These are phyloP conservation scores for Scortum barcoo DNA, from an alignment of 2,113 vertebrate genomes.

Conservation along the genomic window DNA sequence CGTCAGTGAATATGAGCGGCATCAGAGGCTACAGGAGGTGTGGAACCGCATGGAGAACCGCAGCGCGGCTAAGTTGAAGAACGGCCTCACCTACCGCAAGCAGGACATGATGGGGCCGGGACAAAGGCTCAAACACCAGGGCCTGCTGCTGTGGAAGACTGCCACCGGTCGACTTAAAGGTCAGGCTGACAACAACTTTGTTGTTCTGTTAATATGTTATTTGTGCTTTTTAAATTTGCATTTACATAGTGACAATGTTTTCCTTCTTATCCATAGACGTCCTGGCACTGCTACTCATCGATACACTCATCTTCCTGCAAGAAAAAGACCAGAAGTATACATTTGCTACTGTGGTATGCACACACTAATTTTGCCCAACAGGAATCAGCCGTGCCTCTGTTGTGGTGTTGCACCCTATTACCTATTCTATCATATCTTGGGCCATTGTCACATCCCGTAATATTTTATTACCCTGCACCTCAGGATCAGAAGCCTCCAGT, in stretches of 20 bases:
- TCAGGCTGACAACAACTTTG: constrained; percentile 39
- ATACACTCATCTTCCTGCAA: constrained; percentile 92
- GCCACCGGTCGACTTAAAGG: constrained; percentile 97
- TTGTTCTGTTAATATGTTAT: background rate
- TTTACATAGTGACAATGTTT: background rate
- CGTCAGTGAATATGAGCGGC: constrained; percentile 93
- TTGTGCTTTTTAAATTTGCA: background rate
- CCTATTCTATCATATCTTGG: background rate
- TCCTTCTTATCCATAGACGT: constrained; percentile 81
- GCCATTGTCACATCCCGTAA: background rate
- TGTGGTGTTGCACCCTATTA: background rate
- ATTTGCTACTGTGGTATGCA: constrained; percentile 93
- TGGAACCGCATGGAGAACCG: constrained; percentile 94
- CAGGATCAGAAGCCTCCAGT: constrained; percentile 97
- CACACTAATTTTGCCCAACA: background rate
- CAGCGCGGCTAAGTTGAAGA: constrained; percentile 92
- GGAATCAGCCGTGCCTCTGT: background rate
- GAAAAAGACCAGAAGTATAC: constrained; percentile 97
- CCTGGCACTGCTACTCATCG: constrained; percentile 91
- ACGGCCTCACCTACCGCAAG: constrained; percentile 91
- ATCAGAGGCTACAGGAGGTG: constrained; percentile 91
- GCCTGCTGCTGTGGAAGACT: constrained; percentile 95
- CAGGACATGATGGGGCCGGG: constrained; percentile 89
- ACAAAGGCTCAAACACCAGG: constrained; percentile 88
- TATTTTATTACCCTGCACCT: background rate